These are phyloP conservation scores for Esox lucius DNA, from an alignment of 2,797 vertebrate genomes.

Conservation along the genomic window DNA sequence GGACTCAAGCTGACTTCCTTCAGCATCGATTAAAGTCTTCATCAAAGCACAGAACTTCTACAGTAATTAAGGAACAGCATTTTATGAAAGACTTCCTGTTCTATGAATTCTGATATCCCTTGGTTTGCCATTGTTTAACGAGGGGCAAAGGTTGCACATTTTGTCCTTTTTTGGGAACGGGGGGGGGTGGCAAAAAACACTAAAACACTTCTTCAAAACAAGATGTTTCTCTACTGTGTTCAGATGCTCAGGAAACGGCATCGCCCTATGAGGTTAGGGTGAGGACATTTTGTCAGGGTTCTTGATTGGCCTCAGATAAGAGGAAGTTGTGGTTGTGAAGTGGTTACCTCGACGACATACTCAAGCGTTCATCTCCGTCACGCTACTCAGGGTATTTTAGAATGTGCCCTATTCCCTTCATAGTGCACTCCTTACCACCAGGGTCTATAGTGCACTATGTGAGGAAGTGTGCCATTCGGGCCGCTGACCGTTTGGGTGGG, in stretches of 20 bases:
- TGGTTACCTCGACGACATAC: conserved; percentile 49
- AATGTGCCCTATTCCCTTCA: neutral
- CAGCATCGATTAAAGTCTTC: too few species aligned
- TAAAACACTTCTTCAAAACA: conserved; percentile 8
- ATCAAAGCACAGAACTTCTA: neutral
- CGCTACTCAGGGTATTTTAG: neutral
- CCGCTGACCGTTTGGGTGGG: conserved; percentile 45
- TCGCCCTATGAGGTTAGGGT: conserved; percentile 46
- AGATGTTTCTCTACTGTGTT: neutral
- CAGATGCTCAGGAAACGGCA: conserved; percentile 59
- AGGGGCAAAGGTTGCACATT: neutral
- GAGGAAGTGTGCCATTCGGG: neutral
- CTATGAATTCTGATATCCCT: neutral
- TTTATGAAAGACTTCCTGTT: neutral
- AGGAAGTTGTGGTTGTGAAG: conserved; percentile 71
- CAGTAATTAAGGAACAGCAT: neutral
- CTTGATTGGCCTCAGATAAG: conserved; percentile 49
- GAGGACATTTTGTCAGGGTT: conserved; percentile 46
- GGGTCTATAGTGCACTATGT: neutral
- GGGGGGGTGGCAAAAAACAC: neutral
- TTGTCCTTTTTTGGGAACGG: neutral
- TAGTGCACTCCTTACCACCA: neutral
- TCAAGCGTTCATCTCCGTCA: conserved; percentile 47
- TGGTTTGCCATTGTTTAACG: neutral
- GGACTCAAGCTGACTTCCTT: too few species aligned